Conservation (phyloP, 2,113 vertebrate genomes). For the Hemibagrus wyckioides region DNA sequence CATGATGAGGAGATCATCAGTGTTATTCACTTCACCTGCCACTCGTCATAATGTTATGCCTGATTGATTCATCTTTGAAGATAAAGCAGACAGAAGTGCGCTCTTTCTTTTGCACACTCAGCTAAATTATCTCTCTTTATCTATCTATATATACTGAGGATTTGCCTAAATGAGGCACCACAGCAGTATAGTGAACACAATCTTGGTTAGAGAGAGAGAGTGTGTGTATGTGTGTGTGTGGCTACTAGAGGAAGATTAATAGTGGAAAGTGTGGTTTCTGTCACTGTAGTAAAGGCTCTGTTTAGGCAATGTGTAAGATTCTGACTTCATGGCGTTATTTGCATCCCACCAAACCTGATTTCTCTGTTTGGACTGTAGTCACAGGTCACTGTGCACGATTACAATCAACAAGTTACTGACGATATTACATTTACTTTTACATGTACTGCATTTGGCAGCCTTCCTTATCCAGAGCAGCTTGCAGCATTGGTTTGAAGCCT, state of each 20-base stretch:
- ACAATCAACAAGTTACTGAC: not conserved
- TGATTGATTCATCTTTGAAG: too few species aligned
- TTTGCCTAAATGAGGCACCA: conserved; percentile 34
- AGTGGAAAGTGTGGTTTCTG: not conserved
- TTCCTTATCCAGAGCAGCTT: too few species aligned
- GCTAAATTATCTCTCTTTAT: not conserved
- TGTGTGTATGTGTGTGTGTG: conserved; percentile 4
- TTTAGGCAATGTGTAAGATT: too few species aligned
- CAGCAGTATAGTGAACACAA: not conserved
- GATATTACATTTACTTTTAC: too few species aligned
- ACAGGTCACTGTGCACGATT: too few species aligned
- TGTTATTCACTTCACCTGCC: too few species aligned
- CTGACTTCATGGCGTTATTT: not conserved
- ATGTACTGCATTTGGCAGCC: too few species aligned
- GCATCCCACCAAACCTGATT: not conserved
- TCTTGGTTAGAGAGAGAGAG: not conserved
- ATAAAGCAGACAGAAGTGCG: too few species aligned
- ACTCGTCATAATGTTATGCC: too few species aligned
- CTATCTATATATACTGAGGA: not conserved
- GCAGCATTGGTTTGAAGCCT: too few species aligned
- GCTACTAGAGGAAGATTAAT: not conserved
- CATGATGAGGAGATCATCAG: too few species aligned
- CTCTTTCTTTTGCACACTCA: not conserved
- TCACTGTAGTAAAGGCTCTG: not conserved
- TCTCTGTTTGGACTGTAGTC: not conserved